Evolutionary conservation across 1,140 invertebrate genomes (phyloP).

Genomic region (Rhagoletis pomonella): DNA sequence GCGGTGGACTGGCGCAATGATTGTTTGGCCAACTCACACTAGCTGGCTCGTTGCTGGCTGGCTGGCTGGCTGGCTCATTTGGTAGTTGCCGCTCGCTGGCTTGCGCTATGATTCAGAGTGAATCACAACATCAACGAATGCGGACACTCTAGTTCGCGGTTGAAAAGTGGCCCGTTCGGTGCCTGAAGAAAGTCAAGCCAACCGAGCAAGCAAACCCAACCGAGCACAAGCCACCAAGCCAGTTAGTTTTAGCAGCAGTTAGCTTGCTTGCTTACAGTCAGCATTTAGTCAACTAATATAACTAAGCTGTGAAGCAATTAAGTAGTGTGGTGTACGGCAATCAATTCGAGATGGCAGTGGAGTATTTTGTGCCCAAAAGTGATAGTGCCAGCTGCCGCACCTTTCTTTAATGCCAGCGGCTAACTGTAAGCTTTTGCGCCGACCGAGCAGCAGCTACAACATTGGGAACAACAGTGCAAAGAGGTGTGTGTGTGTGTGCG

Average conservation of each 20-base stretch:
- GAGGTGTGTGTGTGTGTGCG: conserved; percentile 24
- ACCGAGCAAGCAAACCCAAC: background rate
- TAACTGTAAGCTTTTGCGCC: background rate
- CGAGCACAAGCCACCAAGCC: background rate
- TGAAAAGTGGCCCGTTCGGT: conserved; percentile 48
- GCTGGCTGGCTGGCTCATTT: background rate
- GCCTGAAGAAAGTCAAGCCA: conserved; percentile 50
- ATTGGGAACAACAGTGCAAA: conserved; percentile 19
- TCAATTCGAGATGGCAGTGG: background rate
- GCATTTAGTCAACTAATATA: conserved; percentile 21
- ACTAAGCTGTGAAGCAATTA: conserved; percentile 32
- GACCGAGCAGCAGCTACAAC: background rate
- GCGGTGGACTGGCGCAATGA: background rate
- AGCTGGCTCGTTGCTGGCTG: too few relatives aligned
- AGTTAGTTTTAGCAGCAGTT: background rate
- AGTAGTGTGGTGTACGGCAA: background rate
- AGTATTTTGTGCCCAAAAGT: background rate
- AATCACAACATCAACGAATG: conserved; percentile 47
- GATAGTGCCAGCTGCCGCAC: conserved; percentile 25
- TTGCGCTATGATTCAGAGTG: conserved; percentile 40
- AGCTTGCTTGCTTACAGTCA: background rate
- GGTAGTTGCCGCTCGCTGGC: conserved; percentile 31
- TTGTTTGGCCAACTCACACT: background rate
- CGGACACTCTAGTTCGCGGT: conserved; percentile 43
- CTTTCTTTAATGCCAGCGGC: conserved; percentile 33